Conservation (phyloP, 2,888 invertebrate species). For the Metopia argyrocephala region DNA sequence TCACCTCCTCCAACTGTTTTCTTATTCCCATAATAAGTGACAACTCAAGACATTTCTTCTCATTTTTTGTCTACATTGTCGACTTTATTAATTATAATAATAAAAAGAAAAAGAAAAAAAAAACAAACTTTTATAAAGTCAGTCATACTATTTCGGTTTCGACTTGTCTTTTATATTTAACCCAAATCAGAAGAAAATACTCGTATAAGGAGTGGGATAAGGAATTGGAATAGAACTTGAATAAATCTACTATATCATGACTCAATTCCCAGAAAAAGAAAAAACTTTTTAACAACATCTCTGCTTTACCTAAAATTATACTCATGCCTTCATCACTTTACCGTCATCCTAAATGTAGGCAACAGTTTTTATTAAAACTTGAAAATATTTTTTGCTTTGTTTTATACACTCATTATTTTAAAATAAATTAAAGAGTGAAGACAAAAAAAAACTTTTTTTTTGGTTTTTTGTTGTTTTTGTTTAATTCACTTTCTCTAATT, state of each 20-base stretch:
- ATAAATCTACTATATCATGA: neutral
- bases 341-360: neutral
- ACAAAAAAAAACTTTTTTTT: slow-evolving; percentile 18
- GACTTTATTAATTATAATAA: slow-evolving; percentile 35
- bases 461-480: slow-evolving; percentile 4
- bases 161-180: slow-evolving; percentile 19
- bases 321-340: neutral
- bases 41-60: slow-evolving; percentile 20
- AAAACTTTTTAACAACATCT: slow-evolving; percentile 13
- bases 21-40: neutral
- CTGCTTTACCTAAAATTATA: neutral
- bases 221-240: neutral
- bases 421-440: slow-evolving; percentile 49
- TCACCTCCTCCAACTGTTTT: neutral
- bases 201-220: neutral
- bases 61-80: neutral
- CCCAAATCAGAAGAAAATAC: slow-evolving; percentile 12
- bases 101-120: too few relatives aligned
- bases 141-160: neutral
- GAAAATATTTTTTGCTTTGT: neutral
- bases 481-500: slow-evolving; percentile 62
- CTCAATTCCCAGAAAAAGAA: too few relatives aligned
- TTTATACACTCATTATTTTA: slow-evolving; percentile 51
- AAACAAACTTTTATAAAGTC: slow-evolving; percentile 9
- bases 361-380: neutral